Evolutionary conservation across 2,888 invertebrate species (phyloP).

Genomic region (Zelleria hepariella): DNA sequence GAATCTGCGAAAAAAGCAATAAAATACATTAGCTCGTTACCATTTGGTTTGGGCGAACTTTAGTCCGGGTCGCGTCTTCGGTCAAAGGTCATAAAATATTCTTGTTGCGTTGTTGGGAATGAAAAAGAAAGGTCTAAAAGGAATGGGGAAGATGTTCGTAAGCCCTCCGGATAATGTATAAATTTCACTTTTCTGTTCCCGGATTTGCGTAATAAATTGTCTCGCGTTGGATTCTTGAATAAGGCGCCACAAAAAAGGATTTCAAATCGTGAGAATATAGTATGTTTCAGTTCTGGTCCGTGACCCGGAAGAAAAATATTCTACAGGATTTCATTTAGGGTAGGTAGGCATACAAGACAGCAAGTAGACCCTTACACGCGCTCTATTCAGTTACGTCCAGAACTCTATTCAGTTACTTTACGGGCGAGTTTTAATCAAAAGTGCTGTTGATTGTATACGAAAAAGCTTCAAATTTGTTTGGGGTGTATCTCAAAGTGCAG

Average conservation of each 20-base stretch:
- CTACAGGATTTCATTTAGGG: no score
- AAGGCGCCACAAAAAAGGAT: not conserved
- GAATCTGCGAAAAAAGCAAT: not conserved
- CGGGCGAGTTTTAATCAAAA: no score
- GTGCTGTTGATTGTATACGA: no score
- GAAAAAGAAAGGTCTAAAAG: slow-evolving; percentile 16
- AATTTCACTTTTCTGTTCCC: slow-evolving; percentile 27
- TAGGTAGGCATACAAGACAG: no score
- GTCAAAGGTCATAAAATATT: slow-evolving; percentile 21
- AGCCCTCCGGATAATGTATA: slow-evolving; percentile 23
- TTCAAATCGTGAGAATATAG: not conserved
- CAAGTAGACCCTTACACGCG: no score
- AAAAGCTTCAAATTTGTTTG: no score
- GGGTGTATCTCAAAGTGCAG: no score
- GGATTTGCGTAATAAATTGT: slow-evolving; percentile 33
- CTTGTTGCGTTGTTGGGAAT: slow-evolving; percentile 14
- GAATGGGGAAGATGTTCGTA: slow-evolving; percentile 18
- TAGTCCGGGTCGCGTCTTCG: slow-evolving; percentile 8
- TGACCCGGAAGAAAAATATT: no score
- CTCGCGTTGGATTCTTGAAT: not conserved
- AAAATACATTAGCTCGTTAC: not conserved
- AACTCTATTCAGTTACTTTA: no score
- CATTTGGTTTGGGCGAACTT: not conserved
- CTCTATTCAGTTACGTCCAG: no score
- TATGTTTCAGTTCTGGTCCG: no score